Evolutionary conservation across 2,888 invertebrate genomes (phyloP), one percentile per base, ranked within the genome.

Genomic region (Kuschelorhynchus macadamiae): DNA sequence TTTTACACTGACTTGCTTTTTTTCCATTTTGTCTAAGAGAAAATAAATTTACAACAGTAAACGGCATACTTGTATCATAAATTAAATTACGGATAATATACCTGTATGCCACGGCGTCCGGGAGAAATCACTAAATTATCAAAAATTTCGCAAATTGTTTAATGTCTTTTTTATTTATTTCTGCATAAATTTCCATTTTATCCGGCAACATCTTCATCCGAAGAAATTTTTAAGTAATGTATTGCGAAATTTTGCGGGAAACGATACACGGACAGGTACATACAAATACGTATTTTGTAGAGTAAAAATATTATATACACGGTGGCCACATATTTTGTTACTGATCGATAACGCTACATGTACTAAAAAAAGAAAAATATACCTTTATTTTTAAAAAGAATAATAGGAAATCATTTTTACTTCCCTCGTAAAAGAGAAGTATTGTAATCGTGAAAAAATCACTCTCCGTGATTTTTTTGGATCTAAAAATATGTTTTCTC

Each of bases 71-170:
- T 30, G 49, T 7, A 9, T 25, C 18, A 60, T 60, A 60, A 60
- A 60, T 60, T 60, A 60, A 60, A 60, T 60, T 60, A 41, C 33
- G 60, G 46, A 60, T 60, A 60, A 60, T 49, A 60, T 60, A 60
- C 49, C 21, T 36, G 60, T 41, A 60, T n/a, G 53, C 52, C 33
- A 25, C 30, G 33, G 12, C 33, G 21, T 36, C 25, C 18, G 21
- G 33, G 44, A 53, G 55, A 53, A 60, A 32, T 20, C 53, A 62
- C 33, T 62, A 62, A 62, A 62, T 62, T 62, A 62, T 52, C 32
- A 16, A 62, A 62, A 53, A 62, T 62, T 62, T 53, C 53, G 21
- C 44, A 62, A 62, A 62, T 53, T 62, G 53, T 62, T 62, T 62
- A 39, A 36, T 21, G 39, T 17, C n/a, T 49, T 30, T 32, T 39